Evolutionary conservation across 2,888 invertebrate species (phyloP).

Genomic region (Coelinius sp.): DNA sequence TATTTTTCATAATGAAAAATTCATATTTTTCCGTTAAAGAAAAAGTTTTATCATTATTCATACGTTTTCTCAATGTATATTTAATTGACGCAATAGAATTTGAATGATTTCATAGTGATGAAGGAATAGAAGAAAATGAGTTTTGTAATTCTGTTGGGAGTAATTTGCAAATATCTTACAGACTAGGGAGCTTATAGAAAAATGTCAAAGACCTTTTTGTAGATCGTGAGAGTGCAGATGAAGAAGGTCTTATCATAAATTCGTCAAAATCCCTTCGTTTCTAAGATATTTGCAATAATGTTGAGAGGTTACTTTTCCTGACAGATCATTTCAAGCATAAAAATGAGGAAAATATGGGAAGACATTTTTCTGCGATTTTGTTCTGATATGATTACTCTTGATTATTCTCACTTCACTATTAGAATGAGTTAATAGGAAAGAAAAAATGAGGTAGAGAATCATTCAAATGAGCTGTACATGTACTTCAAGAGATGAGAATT

Average conservation of each 20-base stretch:
- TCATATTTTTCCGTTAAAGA: background rate
- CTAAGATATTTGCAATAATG: background rate
- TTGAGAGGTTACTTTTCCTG: background rate
- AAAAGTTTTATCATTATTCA: constrained; percentile 4
- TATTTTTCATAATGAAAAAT: constrained; percentile 10
- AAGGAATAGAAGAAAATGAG: background rate
- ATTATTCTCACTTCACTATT: background rate
- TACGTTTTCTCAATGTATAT: constrained; percentile 8
- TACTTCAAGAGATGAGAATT: constrained; percentile 29
- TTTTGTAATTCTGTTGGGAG: background rate
- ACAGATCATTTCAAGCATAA: too few relatives aligned
- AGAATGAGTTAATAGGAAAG: constrained; percentile 17
- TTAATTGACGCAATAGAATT: background rate
- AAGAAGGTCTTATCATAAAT: background rate
- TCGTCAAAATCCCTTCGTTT: background rate
- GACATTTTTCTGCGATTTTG: too few relatives aligned
- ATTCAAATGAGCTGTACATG: constrained; percentile 30
- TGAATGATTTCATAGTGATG: background rate
- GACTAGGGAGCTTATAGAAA: background rate
- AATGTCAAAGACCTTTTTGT: background rate
- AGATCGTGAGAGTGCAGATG: background rate
- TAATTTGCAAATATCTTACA: background rate
- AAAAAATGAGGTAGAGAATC: constrained; percentile 23
- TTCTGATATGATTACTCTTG: too few relatives aligned
- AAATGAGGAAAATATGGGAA: too few relatives aligned